phyloP scores from a whole-genome alignment of 2,888 invertebrate species.

The Therioaphis trifolii region DNA sequence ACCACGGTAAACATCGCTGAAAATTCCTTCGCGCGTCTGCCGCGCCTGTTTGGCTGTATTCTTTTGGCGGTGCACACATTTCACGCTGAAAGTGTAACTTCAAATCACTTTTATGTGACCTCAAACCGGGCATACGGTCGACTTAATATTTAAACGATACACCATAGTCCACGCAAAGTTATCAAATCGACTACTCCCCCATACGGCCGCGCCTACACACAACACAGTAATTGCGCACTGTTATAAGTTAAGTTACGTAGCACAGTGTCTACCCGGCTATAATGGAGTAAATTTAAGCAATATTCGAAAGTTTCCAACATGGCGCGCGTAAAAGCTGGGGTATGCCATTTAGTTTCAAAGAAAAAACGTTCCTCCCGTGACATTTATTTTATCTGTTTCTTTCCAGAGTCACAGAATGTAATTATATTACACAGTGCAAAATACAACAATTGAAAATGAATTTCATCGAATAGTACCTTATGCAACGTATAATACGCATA shows the following conservation, averaged over 20 bases:
- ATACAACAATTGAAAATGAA: background rate
- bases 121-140: too few species aligned
- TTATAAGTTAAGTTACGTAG: constrained; percentile 2
- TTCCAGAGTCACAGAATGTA: background rate
- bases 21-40: too few species aligned
- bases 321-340: background rate
- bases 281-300: background rate
- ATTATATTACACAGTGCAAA: background rate
- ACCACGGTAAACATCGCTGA: too few species aligned
- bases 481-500: too few species aligned
- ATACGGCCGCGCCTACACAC: background rate
- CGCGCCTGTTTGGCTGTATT: too few species aligned
- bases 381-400: background rate
- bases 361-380: background rate
- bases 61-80: too few species aligned
- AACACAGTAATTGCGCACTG: background rate
- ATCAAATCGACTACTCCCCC: background rate
- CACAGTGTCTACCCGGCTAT: background rate
- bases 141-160: background rate
- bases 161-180: background rate
- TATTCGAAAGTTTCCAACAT: background rate
- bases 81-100: too few species aligned
- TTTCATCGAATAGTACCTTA: background rate
- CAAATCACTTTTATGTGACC: too few species aligned
- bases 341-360: background rate